Base-by-base conservation (phyloP, 2,888 invertebrate species). In the Cremastobaeus sp. region DNA sequence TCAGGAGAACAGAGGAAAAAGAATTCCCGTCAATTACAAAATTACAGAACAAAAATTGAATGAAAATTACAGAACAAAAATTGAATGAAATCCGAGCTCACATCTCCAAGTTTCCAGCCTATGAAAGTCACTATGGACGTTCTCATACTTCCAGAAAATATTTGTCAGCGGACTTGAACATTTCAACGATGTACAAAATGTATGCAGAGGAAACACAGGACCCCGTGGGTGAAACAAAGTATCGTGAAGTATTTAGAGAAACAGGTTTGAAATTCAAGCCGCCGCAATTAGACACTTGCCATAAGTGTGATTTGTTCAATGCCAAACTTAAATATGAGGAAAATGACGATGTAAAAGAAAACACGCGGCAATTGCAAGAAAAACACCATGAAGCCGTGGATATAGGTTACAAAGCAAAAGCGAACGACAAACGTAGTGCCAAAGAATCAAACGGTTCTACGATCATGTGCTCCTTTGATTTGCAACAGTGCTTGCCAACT, bases 401-500 rank as follows among this genome's bases (percentile, higher is more conserved):
- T 28, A 8, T 14, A 15, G 71, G 65, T 15, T 71, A 71, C 48
- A 9, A 52, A 6, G 34, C 14, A n/a, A 71, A 71, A 41, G 43
- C 20, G 1, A 14, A 4, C 8, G 65, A 71, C 35, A 71, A 71
- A 50, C 18, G 12, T 3, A 0, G 17, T n/a, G 55, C 65, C 15
- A 41, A 47, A 34, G 17, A 57, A 32, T 43, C 32, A 5, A n/a
- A 71, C 28, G 15, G 17, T 6, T 11, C 47, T 12, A 25, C 21
- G 2, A 21, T 47, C n/a, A n/a, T 52, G 11, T 66, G 30, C 21
- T n/a, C 65, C n/a, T 74, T 74, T 32, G 69, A 74, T 35, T 48
- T 70, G 30, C 77, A 82, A 57, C 80, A 82, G 73, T 79, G 78
- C 39, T 64, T 81, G 14, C 81, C 81, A 4, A 82, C 80, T 4